phyloP scores from a whole-genome alignment of 1,140 invertebrate species.

The Euura lappo region DNA sequence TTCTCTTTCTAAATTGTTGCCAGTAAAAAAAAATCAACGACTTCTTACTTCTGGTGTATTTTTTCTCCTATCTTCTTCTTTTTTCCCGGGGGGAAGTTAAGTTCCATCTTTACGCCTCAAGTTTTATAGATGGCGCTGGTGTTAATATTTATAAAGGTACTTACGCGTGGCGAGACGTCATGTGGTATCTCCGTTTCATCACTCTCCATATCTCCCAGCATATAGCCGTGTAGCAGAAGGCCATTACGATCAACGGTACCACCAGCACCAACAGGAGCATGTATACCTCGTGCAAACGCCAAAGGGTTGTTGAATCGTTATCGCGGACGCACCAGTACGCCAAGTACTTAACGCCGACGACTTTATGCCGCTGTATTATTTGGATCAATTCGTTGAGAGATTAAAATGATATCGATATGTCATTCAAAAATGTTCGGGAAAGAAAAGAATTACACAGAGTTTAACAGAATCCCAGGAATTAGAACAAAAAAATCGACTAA shows the following conservation, averaged over 20 bases:
- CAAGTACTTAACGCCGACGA: conserved; percentile 60
- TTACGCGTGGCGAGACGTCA: conserved; percentile 63
- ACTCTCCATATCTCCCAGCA: conserved; percentile 72
- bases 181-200: conserved; percentile 63
- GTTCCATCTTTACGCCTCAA: no score
- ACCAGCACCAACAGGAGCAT: conserved; percentile 71
- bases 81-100: no score
- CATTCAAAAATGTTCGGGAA: no score
- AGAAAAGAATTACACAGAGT: no score
- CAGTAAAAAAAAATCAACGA: no score
- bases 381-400: no score
- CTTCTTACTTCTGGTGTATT: no score
- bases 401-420: no score
- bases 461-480: no score
- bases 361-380: conserved; percentile 59
- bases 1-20: no score
- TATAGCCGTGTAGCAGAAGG: conserved; percentile 70
- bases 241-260: conserved; percentile 70
- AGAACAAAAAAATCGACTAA: neutral
- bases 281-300: conserved; percentile 70
- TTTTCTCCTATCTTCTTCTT: no score
- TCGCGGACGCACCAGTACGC: conserved; percentile 71
- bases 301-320: conserved; percentile 58
- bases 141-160: conserved; percentile 22
- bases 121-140: no score